phyloP scores from a whole-genome alignment of 2,797 vertebrate species.

The Anabas testudineus region DNA sequence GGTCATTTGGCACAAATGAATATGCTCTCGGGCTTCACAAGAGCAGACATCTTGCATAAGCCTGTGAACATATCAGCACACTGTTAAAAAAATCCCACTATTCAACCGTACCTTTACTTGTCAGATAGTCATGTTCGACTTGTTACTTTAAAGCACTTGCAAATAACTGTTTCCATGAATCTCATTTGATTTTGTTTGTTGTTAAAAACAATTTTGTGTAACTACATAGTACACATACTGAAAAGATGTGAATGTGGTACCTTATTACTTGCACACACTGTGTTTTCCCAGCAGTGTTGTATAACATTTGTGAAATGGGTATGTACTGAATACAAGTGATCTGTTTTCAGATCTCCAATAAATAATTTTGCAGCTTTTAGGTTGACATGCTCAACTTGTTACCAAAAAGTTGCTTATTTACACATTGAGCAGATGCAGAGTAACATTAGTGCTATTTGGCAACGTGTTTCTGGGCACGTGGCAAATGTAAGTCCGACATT shows the following conservation, averaged over 20 bases:
- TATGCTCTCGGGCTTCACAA: constrained; percentile 70
- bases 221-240: not conserved
- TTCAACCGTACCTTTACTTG: constrained; percentile 26
- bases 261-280: too few relatives aligned
- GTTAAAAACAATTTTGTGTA: not conserved
- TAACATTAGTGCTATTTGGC: not conserved
- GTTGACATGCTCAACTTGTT: not conserved
- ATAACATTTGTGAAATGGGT: too few relatives aligned
- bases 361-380: not conserved
- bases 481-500: not conserved
- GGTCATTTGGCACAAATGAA: constrained; percentile 80
- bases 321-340: too few relatives aligned
- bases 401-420: not conserved
- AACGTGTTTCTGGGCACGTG: not conserved
- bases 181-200: constrained; percentile 20
- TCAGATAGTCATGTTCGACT: constrained; percentile 22
- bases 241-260: not conserved
- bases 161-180: not conserved
- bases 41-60: constrained; percentile 68
- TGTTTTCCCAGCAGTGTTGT: too few relatives aligned
- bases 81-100: constrained; percentile 27
- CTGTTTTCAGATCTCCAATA: too few relatives aligned
- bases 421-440: not conserved
- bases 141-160: constrained; percentile 13
- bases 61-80: constrained; percentile 48